Percentiles rank a stretch among this genome's conserved stretches.
These are phyloP conservation scores for Aselliscus stoliczkanus DNA, from an alignment of 2,797 vertebrate species.

Conservation along the genomic window DNA sequence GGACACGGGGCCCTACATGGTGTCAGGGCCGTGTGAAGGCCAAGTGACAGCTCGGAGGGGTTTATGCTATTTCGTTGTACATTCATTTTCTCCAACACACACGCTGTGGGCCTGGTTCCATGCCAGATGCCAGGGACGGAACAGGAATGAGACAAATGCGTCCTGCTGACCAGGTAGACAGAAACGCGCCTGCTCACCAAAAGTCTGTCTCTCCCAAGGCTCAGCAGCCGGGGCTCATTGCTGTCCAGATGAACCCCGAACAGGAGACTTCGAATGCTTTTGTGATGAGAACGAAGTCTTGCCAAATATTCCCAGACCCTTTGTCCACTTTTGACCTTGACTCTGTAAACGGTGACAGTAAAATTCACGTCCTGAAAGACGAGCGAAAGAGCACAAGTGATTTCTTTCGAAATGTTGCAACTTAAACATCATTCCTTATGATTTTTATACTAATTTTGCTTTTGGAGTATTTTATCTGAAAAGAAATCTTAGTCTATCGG, in stretches of 20 bases:
- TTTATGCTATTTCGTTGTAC: rapidly evolving
- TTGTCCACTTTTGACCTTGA: constrained; percentile 48
- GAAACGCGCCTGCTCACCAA: constrained; percentile 80
- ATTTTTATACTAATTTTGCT: neutral
- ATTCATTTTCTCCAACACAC: neutral
- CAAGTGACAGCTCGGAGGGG: neutral
- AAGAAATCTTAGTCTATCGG: neutral
- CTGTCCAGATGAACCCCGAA: constrained; percentile 91
- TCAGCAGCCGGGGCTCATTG: constrained; percentile 87
- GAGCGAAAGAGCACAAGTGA: neutral
- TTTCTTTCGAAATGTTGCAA: neutral
- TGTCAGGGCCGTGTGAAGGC: neutral
- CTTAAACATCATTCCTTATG: neutral
- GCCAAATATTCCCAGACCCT: constrained; percentile 87
- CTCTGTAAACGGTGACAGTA: constrained; percentile 86
- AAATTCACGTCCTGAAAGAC: constrained; percentile 86
- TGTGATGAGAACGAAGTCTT: constrained; percentile 90
- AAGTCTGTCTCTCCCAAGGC: constrained; percentile 89
- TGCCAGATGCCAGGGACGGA: neutral
- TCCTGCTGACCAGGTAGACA: rapidly evolving
- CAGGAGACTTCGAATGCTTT: constrained; percentile 88
- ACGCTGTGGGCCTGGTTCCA: neutral
- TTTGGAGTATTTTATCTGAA: neutral
- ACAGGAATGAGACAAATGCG: rapidly evolving
- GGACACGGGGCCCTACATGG: rapidly evolving